Conservation (phyloP, 2,888 invertebrate genomes). For the Cosmorhoe ocellata region DNA sequence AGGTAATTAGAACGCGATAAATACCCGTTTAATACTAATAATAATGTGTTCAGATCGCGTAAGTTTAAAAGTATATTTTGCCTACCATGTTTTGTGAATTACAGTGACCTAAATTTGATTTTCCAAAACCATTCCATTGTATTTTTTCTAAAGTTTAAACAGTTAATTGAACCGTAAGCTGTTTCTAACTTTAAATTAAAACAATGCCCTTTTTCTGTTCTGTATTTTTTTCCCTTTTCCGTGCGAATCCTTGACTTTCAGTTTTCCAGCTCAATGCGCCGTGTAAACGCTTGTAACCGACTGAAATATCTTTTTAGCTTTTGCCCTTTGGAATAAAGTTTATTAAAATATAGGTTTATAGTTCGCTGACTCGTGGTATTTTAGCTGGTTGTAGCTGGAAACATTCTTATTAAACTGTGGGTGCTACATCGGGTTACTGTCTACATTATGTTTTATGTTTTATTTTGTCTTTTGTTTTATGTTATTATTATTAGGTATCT, state of each 20-base stretch:
- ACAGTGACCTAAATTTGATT: no score
- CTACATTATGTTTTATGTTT: no score
- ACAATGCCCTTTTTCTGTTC: neutral
- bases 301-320: conserved; percentile 6
- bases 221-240: neutral
- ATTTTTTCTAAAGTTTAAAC: neutral
- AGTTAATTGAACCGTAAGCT: neutral
- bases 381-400: neutral
- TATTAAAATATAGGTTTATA: neutral
- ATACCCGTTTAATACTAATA: no score
- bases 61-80: no score
- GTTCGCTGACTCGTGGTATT: neutral
- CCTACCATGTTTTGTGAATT: no score
- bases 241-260: conserved; percentile 2
- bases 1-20: no score
- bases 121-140: no score
- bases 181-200: neutral
- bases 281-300: conserved; percentile 12
- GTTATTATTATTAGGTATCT: no score
- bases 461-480: no score
- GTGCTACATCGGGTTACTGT: no score
- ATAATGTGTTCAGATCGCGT: no score
- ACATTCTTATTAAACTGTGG: no score
- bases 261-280: conserved; percentile 16
- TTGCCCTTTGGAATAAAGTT: neutral